phyloP scores from a whole-genome alignment of 2,797 vertebrate genomes.

The Parambassis ranga region DNA sequence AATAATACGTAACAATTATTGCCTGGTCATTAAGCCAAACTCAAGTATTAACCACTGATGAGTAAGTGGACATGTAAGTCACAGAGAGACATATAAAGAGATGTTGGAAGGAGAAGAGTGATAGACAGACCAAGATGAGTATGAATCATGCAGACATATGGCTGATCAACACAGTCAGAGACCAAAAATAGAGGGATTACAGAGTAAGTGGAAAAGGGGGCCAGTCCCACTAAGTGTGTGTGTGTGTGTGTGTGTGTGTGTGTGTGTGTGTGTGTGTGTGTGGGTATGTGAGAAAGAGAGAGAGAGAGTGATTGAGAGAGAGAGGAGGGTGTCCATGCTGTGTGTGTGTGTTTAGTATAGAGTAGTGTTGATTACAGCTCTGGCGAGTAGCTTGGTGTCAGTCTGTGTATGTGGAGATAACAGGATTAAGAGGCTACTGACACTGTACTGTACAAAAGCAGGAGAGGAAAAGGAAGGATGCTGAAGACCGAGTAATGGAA shows the following conservation, averaged over 20 bases:
- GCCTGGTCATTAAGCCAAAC: background rate
- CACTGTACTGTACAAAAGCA: slow-evolving; percentile 71
- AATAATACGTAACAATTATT: background rate
- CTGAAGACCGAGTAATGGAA: too few species aligned
- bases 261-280: slow-evolving; percentile 3
- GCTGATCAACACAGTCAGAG: slow-evolving; percentile 34
- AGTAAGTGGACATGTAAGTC: background rate
- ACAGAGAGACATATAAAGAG: background rate
- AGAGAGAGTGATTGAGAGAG: background rate
- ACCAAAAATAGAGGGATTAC: slow-evolving; percentile 50
- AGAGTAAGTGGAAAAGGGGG: slow-evolving; percentile 33
- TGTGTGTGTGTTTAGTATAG: slow-evolving; percentile 12
- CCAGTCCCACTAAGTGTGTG: slow-evolving; percentile 1
- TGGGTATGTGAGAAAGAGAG: background rate
- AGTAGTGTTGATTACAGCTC: slow-evolving; percentile 70
- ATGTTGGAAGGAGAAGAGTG: slow-evolving; percentile 1
- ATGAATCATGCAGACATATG: slow-evolving; percentile 25
- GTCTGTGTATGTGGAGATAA: slow-evolving; percentile 79
- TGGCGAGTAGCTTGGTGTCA: slow-evolving; percentile 68
- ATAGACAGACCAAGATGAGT: slow-evolving; percentile 30
- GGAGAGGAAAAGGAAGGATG: slow-evolving; percentile 20
- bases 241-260: slow-evolving; percentile 1
- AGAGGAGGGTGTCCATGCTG: slow-evolving; percentile 12
- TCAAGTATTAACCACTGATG: background rate
- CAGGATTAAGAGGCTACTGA: slow-evolving; percentile 79